phyloP scores from a whole-genome alignment of 1,140 invertebrate species.

The Phymorhynchus buccinoides region DNA sequence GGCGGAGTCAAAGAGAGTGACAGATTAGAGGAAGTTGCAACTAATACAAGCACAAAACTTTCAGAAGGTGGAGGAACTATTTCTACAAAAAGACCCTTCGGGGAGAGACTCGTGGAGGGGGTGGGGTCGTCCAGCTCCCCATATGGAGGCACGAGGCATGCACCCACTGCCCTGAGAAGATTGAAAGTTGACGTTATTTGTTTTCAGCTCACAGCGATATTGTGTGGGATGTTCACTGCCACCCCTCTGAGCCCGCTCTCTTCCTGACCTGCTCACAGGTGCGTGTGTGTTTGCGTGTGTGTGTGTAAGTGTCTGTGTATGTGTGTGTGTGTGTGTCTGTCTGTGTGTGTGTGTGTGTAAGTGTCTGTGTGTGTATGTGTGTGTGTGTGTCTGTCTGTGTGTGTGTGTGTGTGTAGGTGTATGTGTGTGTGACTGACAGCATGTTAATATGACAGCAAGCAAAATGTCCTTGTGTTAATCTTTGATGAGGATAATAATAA shows the following conservation, averaged over 20 bases:
- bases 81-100: no score
- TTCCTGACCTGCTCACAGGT: slow-evolving; percentile 22
- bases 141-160: no score
- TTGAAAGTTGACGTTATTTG: no score
- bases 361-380: background rate
- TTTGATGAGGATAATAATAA: no score
- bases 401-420: background rate
- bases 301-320: background rate
- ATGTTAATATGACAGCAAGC: background rate
- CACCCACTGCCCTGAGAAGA: no score
- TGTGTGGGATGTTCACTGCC: slow-evolving; percentile 3
- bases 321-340: background rate
- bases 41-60: no score
- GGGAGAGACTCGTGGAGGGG: no score
- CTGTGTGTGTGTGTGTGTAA: background rate
- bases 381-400: background rate
- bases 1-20: no score
- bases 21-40: no score
- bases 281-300: background rate
- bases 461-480: background rate
- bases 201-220: slow-evolving; percentile 21
- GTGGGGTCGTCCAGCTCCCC: no score
- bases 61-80: no score
- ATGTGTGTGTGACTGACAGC: background rate
- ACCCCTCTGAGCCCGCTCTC: background rate